Percentiles rank a stretch among this genome's conserved stretches.
These are phyloP conservation scores for Lophotriccus pileatus DNA, from an alignment of 2,797 vertebrate genomes.

Conservation along the genomic window DNA sequence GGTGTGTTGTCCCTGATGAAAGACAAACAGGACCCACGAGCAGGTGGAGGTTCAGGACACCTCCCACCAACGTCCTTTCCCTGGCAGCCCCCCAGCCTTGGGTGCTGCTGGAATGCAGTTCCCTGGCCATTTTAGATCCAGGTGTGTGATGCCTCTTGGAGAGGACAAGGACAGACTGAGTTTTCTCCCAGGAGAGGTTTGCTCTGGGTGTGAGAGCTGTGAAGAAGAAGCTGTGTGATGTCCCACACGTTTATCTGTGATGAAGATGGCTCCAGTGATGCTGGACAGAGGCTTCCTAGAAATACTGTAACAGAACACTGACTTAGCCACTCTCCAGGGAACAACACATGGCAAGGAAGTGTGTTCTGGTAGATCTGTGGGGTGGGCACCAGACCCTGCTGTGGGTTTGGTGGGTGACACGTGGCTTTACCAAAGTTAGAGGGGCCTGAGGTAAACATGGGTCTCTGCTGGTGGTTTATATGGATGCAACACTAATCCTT, in stretches of 20 bases:
- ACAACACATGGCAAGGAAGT: neutral
- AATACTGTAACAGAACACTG: neutral
- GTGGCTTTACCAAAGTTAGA: rapidly evolving
- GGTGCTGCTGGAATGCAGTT: neutral
- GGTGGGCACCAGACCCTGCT: neutral
- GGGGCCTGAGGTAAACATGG: neutral
- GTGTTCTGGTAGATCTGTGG: neutral
- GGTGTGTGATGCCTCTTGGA: neutral
- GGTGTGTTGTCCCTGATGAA: neutral
- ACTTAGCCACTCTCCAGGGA: neutral
- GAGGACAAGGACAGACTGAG: neutral
- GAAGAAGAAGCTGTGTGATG: neutral
- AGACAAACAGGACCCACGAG: rapidly evolving
- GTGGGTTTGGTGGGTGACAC: neutral
- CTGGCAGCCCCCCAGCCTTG: rapidly evolving
- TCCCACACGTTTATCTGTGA: neutral
- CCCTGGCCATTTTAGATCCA: neutral
- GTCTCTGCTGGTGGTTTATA: neutral
- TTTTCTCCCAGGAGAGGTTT: neutral
- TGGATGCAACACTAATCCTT: neutral
- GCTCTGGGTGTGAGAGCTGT: neutral
- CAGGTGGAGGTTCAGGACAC: neutral
- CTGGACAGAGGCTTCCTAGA: neutral
- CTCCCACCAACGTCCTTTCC: neutral
- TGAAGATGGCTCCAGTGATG: neutral